Evolutionary conservation across 1,140 invertebrate species (phyloP).

Genomic region (Anoplophora glabripennis): DNA sequence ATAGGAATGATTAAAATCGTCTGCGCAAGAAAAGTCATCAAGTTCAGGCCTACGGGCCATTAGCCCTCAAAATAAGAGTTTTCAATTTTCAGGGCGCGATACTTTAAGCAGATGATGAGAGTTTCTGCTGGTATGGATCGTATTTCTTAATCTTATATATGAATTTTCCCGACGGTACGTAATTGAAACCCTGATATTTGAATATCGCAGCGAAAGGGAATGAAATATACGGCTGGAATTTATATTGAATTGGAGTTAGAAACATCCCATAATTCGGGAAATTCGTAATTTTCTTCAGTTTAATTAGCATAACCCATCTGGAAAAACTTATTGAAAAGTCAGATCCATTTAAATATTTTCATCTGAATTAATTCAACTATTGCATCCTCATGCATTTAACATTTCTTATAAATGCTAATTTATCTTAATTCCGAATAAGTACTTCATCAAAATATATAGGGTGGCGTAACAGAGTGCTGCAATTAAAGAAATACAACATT

Average conservation of each 20-base stretch:
- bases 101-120: constrained; percentile 11
- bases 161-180: constrained; percentile 10
- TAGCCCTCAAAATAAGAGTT: constrained; percentile 16
- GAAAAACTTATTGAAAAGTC: no score
- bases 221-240: constrained; percentile 12
- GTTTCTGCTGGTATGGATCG: constrained; percentile 8
- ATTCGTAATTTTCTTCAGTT: no score
- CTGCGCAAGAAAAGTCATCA: constrained; percentile 16
- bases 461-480: no score
- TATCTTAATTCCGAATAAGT: no score
- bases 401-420: no score
- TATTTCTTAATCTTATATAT: constrained; percentile 21
- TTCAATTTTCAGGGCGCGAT: constrained; percentile 11
- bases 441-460: no score
- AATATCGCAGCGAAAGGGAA: constrained; percentile 15
- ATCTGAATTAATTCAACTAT: no score
- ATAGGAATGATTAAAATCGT: constrained; percentile 5
- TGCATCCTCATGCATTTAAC: no score
- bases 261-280: not conserved
- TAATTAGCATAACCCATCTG: no score
- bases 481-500: no score
- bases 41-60: constrained; percentile 11
- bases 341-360: no score
- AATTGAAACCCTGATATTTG: constrained; percentile 16
- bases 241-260: constrained; percentile 10